phyloP scores from a whole-genome alignment of 1,140 invertebrate species.

The Glossosoma conforme region DNA sequence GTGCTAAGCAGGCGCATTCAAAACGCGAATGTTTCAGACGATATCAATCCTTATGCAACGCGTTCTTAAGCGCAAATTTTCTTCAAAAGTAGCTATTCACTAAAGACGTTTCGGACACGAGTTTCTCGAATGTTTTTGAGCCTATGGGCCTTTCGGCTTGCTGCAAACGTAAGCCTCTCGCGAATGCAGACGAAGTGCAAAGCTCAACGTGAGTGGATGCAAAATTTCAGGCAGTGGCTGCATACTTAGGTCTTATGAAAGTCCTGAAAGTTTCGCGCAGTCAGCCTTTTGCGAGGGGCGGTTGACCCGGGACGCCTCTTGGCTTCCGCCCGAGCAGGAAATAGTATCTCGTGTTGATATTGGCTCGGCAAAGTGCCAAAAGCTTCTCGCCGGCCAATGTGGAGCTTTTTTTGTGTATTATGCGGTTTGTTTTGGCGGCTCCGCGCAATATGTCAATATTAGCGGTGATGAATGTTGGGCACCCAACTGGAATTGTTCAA shows the following conservation, averaged over 20 bases:
- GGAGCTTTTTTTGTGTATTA: slow-evolving; percentile 13
- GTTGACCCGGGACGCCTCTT: background rate
- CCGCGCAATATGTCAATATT: slow-evolving; percentile 23
- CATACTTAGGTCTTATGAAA: no score
- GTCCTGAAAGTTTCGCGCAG: slow-evolving; percentile 15
- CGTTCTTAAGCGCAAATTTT: background rate
- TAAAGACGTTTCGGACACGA: background rate
- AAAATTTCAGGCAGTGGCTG: no score
- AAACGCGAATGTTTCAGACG: slow-evolving; percentile 4
- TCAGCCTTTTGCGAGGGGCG: slow-evolving; percentile 6
- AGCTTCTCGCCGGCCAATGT: slow-evolving; percentile 10
- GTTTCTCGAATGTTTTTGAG: background rate
- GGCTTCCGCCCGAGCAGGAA: slow-evolving; percentile 1
- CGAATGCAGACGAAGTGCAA: background rate
- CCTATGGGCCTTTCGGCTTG: background rate
- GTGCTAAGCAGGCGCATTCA: background rate
- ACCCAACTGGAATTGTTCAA: no score
- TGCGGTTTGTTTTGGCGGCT: slow-evolving; percentile 21
- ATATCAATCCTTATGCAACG: background rate
- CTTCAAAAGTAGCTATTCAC: background rate
- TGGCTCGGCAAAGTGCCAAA: slow-evolving; percentile 28
- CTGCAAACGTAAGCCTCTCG: background rate
- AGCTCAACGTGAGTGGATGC: background rate
- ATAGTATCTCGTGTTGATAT: slow-evolving; percentile 21
- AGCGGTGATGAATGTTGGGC: no score